Base-by-base conservation (phyloP, 2,113 vertebrate genomes). In the Neoarius graeffei region DNA sequence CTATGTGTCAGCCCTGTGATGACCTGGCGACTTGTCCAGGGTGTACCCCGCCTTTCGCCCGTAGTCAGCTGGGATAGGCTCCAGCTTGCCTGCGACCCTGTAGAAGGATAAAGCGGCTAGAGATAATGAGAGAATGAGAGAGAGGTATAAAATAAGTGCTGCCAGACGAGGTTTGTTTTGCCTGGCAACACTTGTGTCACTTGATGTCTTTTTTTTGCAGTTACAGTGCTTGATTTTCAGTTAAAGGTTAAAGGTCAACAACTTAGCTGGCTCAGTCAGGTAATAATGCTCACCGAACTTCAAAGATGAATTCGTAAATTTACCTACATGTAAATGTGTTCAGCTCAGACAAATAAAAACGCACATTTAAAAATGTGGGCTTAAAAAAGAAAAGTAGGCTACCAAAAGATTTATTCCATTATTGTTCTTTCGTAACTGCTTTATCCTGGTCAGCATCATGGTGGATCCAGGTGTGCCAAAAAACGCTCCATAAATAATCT, bases 271-370 rank as follows among this genome's bases (percentile, higher is more conserved):
- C 17, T 35, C 15, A 35, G 50, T 80, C 77, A 11, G 56, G 27
- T 59, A 19, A 35, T 81, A 57, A 35, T 35, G 27, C 15, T 59
- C 54, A 59, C 59, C 54, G 5, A 30, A 20, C 27, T 81, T 81
- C n/a, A 57, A 81, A 59, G 79, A 59, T 20, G 25, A 25, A 6
- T 52, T 57, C 13, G 27, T 17, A 35, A 9, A 81, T 81, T 59
- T 35, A 9, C 79, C n/a, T 59, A 59, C 79, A 81, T 81, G 27
- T 81, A 35, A 81, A 81, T 60, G 17, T 57, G n/a, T 59, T 81
- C n/a, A 81, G 54, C 54, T 59, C 54, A 30, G 79, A 59, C 79
- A 81, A 17, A 59, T 57, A 35, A 54, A 81, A 59, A n/a, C 15
- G 59, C 11, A 2, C 48, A 11, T 77, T 52, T 52, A 25, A 77